Evolutionary conservation across 2,113 vertebrate genomes (phyloP).

Genomic region (Brachionichthys hirsutus): DNA sequence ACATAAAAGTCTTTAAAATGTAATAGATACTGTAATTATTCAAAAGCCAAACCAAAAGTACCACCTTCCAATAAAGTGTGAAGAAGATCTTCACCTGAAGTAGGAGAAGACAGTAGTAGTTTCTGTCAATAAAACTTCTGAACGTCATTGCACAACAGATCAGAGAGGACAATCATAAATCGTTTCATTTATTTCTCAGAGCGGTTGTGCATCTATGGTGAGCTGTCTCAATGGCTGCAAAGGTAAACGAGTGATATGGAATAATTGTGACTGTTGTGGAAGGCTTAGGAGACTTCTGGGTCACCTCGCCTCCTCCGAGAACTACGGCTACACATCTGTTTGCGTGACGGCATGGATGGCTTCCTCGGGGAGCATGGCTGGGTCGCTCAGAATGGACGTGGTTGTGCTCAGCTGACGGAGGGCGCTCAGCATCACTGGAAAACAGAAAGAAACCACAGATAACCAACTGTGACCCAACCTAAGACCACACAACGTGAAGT

Average conservation of each 20-base stretch:
- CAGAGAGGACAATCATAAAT: not conserved
- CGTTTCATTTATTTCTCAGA: not conserved
- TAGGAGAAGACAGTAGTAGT: slow-evolving; percentile 3
- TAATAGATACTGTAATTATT: slow-evolving; percentile 23
- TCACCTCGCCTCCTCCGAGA: slow-evolving; percentile 8
- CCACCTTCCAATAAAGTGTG: slow-evolving; percentile 9
- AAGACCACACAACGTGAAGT: not conserved
- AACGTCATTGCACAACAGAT: not conserved
- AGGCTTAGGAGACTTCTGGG: not conserved
- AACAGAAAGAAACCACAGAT: slow-evolving; percentile 21
- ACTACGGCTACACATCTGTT: slow-evolving; percentile 70
- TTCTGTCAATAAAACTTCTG: slow-evolving; percentile 6
- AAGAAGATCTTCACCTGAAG: slow-evolving; percentile 12
- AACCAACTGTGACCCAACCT: not conserved
- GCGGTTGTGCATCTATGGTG: not conserved
- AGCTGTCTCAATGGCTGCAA: slow-evolving; percentile 7
- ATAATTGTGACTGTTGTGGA: slow-evolving; percentile 2
- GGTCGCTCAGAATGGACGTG: slow-evolving; percentile 89
- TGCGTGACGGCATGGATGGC: slow-evolving; percentile 79
- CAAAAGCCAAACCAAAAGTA: slow-evolving; percentile 22
- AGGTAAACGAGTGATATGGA: slow-evolving; percentile 21
- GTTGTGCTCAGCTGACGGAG: slow-evolving; percentile 88
- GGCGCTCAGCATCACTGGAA: slow-evolving; percentile 85
- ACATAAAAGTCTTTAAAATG: slow-evolving; percentile 13
- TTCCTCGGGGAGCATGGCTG: slow-evolving; percentile 84